phyloP scores from a whole-genome alignment of 2,888 invertebrate genomes.

The Eledona agricola region DNA sequence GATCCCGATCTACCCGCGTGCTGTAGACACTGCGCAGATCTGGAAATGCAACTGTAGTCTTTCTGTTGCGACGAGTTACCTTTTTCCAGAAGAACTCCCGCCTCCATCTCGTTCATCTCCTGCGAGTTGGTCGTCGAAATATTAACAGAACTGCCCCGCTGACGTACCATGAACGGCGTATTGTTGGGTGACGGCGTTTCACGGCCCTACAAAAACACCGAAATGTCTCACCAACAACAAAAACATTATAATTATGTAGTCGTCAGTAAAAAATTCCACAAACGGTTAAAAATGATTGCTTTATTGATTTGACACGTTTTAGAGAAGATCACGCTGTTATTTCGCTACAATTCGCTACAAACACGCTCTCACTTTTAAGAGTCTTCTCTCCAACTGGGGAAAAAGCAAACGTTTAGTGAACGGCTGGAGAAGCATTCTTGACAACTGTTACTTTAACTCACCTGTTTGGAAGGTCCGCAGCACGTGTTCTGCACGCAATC shows the following conservation, averaged over 20 bases:
- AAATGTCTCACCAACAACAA: background rate
- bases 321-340: too few relatives aligned
- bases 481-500: conserved; percentile 89
- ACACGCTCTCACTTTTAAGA: conserved; percentile 25
- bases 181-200: conserved; percentile 80
- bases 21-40: conserved; percentile 28
- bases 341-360: too few relatives aligned
- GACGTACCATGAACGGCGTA: conserved; percentile 83
- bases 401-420: conserved; percentile 19
- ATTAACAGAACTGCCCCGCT: conserved; percentile 69
- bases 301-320: too few relatives aligned
- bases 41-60: conserved; percentile 42
- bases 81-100: conserved; percentile 62
- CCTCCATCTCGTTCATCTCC: conserved; percentile 65
- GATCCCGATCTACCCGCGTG: conserved; percentile 18
- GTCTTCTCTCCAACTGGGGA: conserved; percentile 33
- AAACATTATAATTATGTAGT: too few relatives aligned
- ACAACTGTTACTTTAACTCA: conserved; percentile 53
- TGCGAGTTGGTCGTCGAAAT: conserved; percentile 65
- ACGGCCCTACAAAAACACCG: conserved; percentile 62
- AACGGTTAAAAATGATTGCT: too few relatives aligned
- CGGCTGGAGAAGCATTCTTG: background rate
- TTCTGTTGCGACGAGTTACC: conserved; percentile 42
- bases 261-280: too few relatives aligned
- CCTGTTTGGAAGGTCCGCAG: conserved; percentile 84